Evolutionary conservation across 2,888 invertebrate genomes (phyloP), one percentile per base, ranked within the genome.

Genomic region (Mycalesis mineus): DNA sequence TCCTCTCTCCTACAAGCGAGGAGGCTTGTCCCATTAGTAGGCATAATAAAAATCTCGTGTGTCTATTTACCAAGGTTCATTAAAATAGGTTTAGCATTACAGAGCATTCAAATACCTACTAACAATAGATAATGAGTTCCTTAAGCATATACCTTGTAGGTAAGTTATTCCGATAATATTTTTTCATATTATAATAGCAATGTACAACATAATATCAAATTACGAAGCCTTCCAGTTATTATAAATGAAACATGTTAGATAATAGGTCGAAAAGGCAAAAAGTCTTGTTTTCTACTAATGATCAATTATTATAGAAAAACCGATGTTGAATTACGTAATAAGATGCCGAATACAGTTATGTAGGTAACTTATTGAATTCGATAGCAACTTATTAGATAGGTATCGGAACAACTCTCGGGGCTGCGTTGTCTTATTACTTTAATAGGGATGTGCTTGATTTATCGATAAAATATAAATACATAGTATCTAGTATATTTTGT

Each of bases 371-470:
- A 50, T 29, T 37, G 33, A 39, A 37, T 50, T 50, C 13, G 55
- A 49, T 49, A 50, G 37, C 50, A 44, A 58, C 40, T 56, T 56
- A 60, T 62, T 55, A 57, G 42, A 60, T 60, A 55, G 40, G 31
- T 55, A 60, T 55, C 49, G 54, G 59, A 54, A 59, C 56, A 60
- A 59, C 48, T 60, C 47, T 14, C 54, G 50, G 15, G 42, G 51
- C 42, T 52, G 33, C 52, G 39, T 57, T 60, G 57, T 54, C 36
- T 48, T 48, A 51, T 56, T 61, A 50, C 40, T 41, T 59, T 45
- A 42, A 52, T 48, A 55, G 60, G 13, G 62, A 53, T 53, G 55
- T 15, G 17, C 36, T 36, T 14, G 7, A 47, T 28, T 11, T 45
- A 29, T 36, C 40, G 28, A 36, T 47, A 31, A 15, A 9, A 8